Conservation (phyloP, 2,113 vertebrate genomes). For the Psophia crepitans region DNA sequence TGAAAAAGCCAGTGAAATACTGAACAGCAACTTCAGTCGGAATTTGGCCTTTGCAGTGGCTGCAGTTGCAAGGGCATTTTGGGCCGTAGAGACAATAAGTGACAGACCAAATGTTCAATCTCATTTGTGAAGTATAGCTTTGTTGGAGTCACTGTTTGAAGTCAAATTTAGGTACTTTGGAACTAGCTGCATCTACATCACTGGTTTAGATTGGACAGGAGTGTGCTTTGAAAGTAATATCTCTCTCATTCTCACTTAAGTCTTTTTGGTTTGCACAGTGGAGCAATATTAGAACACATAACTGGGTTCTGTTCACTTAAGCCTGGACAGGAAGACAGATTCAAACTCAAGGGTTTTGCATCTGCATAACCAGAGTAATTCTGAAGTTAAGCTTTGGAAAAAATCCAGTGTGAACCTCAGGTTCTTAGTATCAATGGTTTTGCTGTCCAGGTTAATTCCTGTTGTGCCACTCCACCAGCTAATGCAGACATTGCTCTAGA, state of each 20-base stretch:
- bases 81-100: neutral
- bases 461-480: neutral
- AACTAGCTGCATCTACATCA: neutral
- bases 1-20: neutral
- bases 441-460: neutral
- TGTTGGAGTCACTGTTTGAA: neutral
- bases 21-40: neutral
- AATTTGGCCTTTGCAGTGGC: neutral
- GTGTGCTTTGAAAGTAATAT: neutral
- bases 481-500: neutral
- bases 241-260: neutral
- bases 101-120: neutral
- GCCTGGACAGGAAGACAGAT: neutral
- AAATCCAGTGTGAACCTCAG: neutral
- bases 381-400: neutral
- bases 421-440: neutral
- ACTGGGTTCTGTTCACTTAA: neutral
- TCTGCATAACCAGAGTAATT: neutral
- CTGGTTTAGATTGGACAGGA: neutral
- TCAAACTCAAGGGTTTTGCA: neutral
- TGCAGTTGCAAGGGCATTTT: neutral
- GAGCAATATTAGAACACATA: neutral
- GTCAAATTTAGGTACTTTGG: neutral
- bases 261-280: neutral
- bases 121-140: neutral